These are phyloP conservation scores for Ptyas mucosa DNA, from an alignment of 2,113 vertebrate species.

Conservation along the genomic window DNA sequence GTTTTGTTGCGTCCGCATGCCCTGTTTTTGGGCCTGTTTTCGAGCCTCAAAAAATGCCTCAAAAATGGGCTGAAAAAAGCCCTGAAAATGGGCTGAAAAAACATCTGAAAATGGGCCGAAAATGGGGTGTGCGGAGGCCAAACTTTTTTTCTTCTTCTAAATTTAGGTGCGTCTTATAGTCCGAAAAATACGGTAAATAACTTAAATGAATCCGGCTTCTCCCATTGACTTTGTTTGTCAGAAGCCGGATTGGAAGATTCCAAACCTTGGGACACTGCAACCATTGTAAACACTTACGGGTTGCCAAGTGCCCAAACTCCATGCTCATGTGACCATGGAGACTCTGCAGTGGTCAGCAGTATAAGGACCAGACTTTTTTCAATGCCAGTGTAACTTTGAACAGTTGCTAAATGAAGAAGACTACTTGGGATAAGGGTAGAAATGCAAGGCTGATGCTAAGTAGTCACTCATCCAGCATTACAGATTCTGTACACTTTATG, in stretches of 20 bases:
- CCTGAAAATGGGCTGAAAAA: too few species aligned
- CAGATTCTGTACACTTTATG: neutral
- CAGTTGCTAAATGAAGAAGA: neutral
- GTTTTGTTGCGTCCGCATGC: too few species aligned
- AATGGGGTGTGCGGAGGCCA: too few species aligned
- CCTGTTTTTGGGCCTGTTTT: too few species aligned
- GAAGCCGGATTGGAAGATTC: neutral
- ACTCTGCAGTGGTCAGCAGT: neutral
- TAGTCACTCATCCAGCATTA: neutral
- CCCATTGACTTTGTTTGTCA: neutral
- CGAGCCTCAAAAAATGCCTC: too few species aligned
- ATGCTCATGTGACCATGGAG: neutral
- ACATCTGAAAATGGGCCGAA: too few species aligned
- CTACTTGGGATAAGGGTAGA: neutral
- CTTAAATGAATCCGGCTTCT: neutral
- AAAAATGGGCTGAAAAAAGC: too few species aligned
- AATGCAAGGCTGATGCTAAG: neutral
- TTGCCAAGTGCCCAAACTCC: neutral
- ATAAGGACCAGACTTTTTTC: neutral
- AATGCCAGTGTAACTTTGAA: neutral
- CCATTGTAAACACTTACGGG: neutral
- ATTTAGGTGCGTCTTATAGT: too few species aligned
- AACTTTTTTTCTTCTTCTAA: too few species aligned
- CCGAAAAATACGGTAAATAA: neutral
- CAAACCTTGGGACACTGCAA: neutral